Evolutionary conservation across 2,888 invertebrate genomes (phyloP).

Genomic region (Dynastes grantii): DNA sequence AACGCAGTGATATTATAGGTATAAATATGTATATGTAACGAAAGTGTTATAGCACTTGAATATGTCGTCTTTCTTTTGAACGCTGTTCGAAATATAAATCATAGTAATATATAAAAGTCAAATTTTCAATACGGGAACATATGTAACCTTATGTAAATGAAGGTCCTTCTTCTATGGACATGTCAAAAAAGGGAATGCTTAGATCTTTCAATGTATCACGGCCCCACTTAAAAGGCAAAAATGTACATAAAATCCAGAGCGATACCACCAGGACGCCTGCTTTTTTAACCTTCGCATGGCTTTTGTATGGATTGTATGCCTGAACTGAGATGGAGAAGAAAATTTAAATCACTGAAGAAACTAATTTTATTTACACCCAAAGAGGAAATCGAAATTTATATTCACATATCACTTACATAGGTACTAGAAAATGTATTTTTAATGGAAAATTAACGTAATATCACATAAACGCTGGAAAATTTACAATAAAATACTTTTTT

Average conservation of each 20-base stretch:
- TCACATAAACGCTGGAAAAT: too few species aligned
- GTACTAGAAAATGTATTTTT: too few species aligned
- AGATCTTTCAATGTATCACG: slow-evolving; percentile 27
- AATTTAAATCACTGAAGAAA: neutral
- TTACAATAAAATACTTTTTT: too few species aligned
- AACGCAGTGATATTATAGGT: slow-evolving; percentile 10
- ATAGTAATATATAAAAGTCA: slow-evolving; percentile 30
- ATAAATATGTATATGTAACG: slow-evolving; percentile 15
- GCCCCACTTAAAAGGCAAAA: too few species aligned
- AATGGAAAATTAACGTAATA: too few species aligned
- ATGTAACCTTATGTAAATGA: slow-evolving; percentile 45
- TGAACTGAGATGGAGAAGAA: neutral
- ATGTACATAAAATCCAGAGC: too few species aligned
- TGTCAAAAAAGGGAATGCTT: slow-evolving; percentile 29
- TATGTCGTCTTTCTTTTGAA: slow-evolving; percentile 9
- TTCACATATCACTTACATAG: too few species aligned
- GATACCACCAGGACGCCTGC: neutral
- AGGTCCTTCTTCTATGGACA: slow-evolving; percentile 38
- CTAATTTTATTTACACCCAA: neutral
- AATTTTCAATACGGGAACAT: slow-evolving; percentile 40
- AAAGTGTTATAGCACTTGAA: slow-evolving; percentile 37
- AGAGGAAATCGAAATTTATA: too few species aligned
- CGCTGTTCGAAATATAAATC: slow-evolving; percentile 28
- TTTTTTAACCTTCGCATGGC: slow-evolving; percentile 9
- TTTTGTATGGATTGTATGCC: neutral